phyloP scores from a whole-genome alignment of 2,888 invertebrate species.

The Plebejus melissa region DNA sequence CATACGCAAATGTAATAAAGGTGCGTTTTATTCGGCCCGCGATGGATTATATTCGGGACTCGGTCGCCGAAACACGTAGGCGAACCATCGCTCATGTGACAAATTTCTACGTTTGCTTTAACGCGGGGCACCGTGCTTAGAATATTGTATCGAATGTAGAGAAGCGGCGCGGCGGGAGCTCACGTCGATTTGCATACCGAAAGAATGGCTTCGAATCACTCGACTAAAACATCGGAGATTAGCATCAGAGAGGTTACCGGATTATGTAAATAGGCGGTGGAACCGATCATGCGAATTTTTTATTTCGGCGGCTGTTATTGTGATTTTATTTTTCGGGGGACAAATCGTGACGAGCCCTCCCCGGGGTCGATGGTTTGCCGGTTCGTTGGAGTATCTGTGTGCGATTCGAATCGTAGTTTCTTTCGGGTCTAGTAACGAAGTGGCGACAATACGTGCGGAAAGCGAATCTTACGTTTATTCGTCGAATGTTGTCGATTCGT shows the following conservation, averaged over 20 bases:
- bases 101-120: conserved; percentile 79
- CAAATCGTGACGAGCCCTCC: conserved; percentile 59
- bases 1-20: conserved; percentile 77
- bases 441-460: conserved; percentile 72
- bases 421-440: conserved; percentile 66
- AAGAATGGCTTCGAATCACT: conserved; percentile 45
- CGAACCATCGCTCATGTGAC: conserved; percentile 79
- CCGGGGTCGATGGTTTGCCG: conserved; percentile 58
- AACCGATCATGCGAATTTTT: conserved; percentile 29
- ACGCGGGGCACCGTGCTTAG: conserved; percentile 74
- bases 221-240: conserved; percentile 36
- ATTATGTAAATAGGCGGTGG: conserved; percentile 33
- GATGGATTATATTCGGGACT: conserved; percentile 76
- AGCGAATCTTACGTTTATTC: conserved; percentile 54
- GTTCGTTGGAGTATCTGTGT: conserved; percentile 71
- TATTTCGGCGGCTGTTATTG: conserved; percentile 30
- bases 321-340: conserved; percentile 39
- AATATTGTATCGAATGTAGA: conserved; percentile 68
- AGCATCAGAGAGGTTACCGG: conserved; percentile 33
- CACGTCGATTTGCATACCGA: conserved; percentile 71
- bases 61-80: conserved; percentile 75
- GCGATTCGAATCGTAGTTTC: conserved; percentile 70
- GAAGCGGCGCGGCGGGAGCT: conserved; percentile 48
- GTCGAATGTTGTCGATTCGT: conserved; percentile 58
- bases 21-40: conserved; percentile 73